Evolutionary conservation across 1,140 invertebrate genomes (phyloP).

Genomic region (Zaprionus ghesquierei): DNA sequence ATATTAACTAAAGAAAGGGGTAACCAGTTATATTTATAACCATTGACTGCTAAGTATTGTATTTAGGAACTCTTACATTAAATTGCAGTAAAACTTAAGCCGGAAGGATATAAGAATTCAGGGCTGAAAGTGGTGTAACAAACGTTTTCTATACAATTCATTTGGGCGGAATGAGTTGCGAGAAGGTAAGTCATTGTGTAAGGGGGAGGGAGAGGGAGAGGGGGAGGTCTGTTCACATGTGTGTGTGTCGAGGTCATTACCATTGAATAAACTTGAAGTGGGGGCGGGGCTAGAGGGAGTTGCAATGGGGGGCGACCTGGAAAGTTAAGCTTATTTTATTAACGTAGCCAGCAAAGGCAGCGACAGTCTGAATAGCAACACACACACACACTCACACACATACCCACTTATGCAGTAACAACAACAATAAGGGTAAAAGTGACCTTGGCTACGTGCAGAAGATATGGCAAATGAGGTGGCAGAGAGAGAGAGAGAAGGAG

Average conservation of each 20-base stretch:
- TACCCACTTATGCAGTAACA: not conserved
- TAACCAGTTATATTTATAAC: too few species aligned
- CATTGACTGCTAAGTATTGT: too few species aligned
- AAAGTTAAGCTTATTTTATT: not conserved
- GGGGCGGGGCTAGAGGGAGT: too few species aligned
- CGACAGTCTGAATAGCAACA: constrained; percentile 20
- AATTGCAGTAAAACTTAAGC: constrained; percentile 16
- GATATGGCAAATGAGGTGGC: not conserved
- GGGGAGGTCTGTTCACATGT: not conserved
- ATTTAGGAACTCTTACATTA: constrained; percentile 10
- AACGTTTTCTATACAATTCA: not conserved
- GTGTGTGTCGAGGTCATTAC: constrained; percentile 56
- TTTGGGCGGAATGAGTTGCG: not conserved
- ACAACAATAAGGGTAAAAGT: constrained; percentile 63
- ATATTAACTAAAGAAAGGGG: too few species aligned
- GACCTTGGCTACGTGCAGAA: constrained; percentile 12
- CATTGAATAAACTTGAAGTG: constrained; percentile 55
- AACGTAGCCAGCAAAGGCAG: not conserved
- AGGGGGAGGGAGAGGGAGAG: not conserved
- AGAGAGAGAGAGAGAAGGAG: not conserved
- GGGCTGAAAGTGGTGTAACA: not conserved
- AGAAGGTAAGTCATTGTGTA: too few species aligned
- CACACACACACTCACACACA: constrained; percentile 3
- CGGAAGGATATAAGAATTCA: not conserved
- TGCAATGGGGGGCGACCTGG: not conserved